These are phyloP conservation scores for Kryptopterus vitreolus DNA, from an alignment of 2,797 vertebrate genomes.

Conservation along the genomic window DNA sequence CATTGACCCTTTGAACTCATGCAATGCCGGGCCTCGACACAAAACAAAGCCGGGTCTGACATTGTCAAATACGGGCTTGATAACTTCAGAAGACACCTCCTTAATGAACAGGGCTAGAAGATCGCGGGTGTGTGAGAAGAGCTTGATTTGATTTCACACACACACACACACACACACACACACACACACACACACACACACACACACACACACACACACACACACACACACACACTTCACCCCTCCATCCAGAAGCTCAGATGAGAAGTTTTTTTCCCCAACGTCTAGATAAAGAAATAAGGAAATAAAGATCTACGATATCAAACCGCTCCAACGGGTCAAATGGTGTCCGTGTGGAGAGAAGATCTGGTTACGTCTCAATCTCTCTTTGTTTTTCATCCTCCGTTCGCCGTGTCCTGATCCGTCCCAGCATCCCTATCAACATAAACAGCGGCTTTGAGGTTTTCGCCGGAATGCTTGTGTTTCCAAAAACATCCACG, in stretches of 20 bases:
- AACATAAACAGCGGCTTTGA: slow-evolving; percentile 44
- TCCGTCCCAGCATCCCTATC: slow-evolving; percentile 43
- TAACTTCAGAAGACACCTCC: slow-evolving; percentile 65
- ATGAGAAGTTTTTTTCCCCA: slow-evolving; percentile 3
- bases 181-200: no score
- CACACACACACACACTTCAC: no score
- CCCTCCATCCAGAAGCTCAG: not conserved
- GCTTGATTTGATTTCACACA: slow-evolving; percentile 44
- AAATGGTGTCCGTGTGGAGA: slow-evolving; percentile 32
- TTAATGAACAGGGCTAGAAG: slow-evolving; percentile 49
- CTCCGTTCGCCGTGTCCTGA: slow-evolving; percentile 24
- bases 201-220: no score
- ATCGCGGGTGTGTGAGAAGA: slow-evolving; percentile 49
- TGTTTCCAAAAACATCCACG: slow-evolving; percentile 12
- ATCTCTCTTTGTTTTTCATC: slow-evolving; percentile 45
- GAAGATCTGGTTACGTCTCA: slow-evolving; percentile 49
- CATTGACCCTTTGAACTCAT: slow-evolving; percentile 59
- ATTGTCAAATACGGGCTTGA: slow-evolving; percentile 59
- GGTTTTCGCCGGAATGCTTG: slow-evolving; percentile 47
- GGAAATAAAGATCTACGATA: not conserved
- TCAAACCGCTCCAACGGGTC: slow-evolving; percentile 24
- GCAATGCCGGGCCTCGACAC: slow-evolving; percentile 50
- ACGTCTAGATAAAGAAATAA: slow-evolving; percentile 23
- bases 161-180: not conserved
- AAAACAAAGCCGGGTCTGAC: slow-evolving; percentile 63